Evolutionary conservation across 2,113 vertebrate genomes (phyloP), one percentile per base, ranked within the genome.

Genomic region (Tupaia chinensis): DNA sequence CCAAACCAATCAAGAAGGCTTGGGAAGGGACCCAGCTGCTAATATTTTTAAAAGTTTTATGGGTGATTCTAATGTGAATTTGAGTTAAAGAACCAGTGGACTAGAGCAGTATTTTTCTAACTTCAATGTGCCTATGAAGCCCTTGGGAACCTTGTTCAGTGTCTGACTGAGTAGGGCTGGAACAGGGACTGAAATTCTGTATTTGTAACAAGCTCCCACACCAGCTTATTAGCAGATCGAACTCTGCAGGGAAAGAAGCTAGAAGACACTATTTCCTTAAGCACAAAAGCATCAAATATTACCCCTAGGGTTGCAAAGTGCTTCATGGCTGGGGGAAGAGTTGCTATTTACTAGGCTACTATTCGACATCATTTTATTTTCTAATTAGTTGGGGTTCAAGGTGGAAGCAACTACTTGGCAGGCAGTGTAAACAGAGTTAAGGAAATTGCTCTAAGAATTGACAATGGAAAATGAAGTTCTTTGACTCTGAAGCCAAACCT

Each of bases 401-500:
- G 54, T 68, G 29, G 58, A 79, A 81, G 87, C 58, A 88, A 87
- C 58, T 19, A n/a, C 61, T 89, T 89, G 60, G 68, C 72, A 32
- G 73, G 10, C 25, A 53, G 73, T 73, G 3, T 84, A 65, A 89
- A 89, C 72, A 90, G 69, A 63, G 68, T 85, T 78, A 90, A 92
- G 61, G 88, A 91, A 84, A 63, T 78, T 80, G 17, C 58, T 86
- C n/a, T 73, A 81, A 69, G 73, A 96, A 78, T 1, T 61, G 53
- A 87, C 89, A 94, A 86, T 25, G 73, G 77, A 76, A 85, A 86
- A 93, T 32, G 54, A 77, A 95, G 74, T 65, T 10, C 1, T 73
- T 88, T 95, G 77, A 88, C 74, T 93, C 83, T 93, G 91, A 95
- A 97, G 95, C 84, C 73, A 87, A 90, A 85, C 27, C 16, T 66